Evolutionary conservation across 2,797 vertebrate species (phyloP).

Genomic region (Sebastes miniatus): DNA sequence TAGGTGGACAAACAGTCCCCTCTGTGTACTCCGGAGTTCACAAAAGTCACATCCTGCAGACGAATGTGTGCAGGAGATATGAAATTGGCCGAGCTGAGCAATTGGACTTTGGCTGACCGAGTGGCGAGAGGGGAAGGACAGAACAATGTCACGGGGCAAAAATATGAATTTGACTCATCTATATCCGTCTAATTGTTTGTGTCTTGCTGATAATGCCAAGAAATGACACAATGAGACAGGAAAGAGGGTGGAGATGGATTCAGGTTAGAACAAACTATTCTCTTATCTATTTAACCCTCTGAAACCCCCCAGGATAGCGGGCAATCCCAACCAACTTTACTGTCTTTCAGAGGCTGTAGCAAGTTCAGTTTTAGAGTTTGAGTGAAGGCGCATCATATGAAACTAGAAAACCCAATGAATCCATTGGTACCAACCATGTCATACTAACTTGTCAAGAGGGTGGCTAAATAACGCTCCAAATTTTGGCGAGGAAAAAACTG

Average conservation of each 20-base stretch:
- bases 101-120: not conserved
- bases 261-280: not conserved
- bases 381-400: no score
- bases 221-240: constrained; percentile 64
- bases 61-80: constrained; percentile 51
- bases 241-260: constrained; percentile 41
- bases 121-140: constrained; percentile 51
- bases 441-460: no score
- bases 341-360: no score
- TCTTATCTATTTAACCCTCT: constrained; percentile 29
- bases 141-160: constrained; percentile 66
- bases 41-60: constrained; percentile 72
- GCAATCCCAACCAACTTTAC: no score
- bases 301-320: no score
- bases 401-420: no score
- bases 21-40: constrained; percentile 44
- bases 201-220: constrained; percentile 53
- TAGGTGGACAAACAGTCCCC: constrained; percentile 49
- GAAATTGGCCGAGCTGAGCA: constrained; percentile 16
- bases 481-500: no score
- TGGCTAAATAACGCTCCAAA: no score
- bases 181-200: constrained; percentile 64
- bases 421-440: no score
- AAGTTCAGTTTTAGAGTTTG: no score
- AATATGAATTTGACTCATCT: constrained; percentile 46